Evolutionary conservation across 1,140 invertebrate genomes (phyloP), one percentile per base, ranked within the genome.

Genomic region (Hetaerina americana): DNA sequence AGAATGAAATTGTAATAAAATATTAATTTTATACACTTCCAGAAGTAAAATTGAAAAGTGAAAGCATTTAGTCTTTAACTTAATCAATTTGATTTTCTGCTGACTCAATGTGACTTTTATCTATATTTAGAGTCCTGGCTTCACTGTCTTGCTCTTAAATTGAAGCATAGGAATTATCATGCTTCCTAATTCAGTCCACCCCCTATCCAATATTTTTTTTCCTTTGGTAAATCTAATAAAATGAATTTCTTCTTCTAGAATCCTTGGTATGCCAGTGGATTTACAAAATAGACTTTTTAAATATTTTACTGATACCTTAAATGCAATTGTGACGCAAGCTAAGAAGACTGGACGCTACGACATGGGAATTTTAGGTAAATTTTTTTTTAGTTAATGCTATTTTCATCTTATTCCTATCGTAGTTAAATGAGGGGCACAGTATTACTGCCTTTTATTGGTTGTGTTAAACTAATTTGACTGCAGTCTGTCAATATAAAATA

Each of bases 251-350:
- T n/a, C 74, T 73, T 73, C 28, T 73, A 79, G 98, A 75, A 96
- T 99, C 75, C 85, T 99, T 22, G 97, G 97, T 24, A 95, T 99
- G 89, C 93, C 94, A 0, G 97, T 99, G 0, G 92, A 96, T 27
- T 80, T 98, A 71, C 98, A 99, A 82, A 99, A 99, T 84, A 85
- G 92, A 68, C 82, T 99, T 0, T 99, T 99, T 81, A 92, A 95
- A 76, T 99, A 98, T 81, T 99, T 99, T 79, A 97, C 93, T 0
- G 94, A 97, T 79, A 98, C 96, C 1, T 83, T 99, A 28, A 87
- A 89, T 24, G 91, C 92, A 0, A 93, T 96, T 71, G 88, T 96
- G 40, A 86, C 86, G 57, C 91, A 94, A 80, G 94, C 93, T 0
- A 93, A 93, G 75, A 88, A 87, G 71, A 85, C 82, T 71, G 86